Base-by-base conservation (phyloP, 2,888 invertebrate genomes). In the Linyphia triangularis region DNA sequence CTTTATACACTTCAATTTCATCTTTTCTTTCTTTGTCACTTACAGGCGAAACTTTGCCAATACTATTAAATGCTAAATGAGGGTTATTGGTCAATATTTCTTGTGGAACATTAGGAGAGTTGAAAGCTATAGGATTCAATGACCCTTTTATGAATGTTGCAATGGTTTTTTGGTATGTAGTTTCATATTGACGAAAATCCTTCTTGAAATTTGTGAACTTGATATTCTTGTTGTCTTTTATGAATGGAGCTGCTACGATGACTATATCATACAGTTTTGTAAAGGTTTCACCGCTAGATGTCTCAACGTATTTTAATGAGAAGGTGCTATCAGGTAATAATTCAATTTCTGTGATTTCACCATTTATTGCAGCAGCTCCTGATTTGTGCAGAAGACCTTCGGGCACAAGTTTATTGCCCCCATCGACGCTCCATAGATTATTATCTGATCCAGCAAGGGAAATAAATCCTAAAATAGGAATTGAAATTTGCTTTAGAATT, bases 221-320 rank as follows among this genome's bases (percentile, higher is more conserved):
- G 24, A 95, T 93, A 13, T 92, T 91, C 70, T 91, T 91, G 57
- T 92, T 93, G 91, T 94, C 93, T 0, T 89, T 89, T 7, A 94
- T 93, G 51, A 95, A 92, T 0, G 95, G 95, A 33, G 93, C 92
- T 19, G 95, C 95, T 22, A 95, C 90, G 63, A 95, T 93, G 1
- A 95, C 94, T 84, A 94, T 93, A 90, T 95, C 95, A 91, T 94
- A 95, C 37, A 24, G 4, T 1, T 40, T 37, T 16, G 19, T 30
- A 5, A 67, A 13, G 13, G 22, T 7, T 19, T 19, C 24, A 10
- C 73, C 73, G 22, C 26, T n/a, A 72, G 88, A 67, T 75, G 43
- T 69, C 26, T 78, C 79, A 9, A 40, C 9, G 30, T 84, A 84
- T 22, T 28, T 73, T 1, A 89, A n/a, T 6, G 40, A n/a, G 67